Evolutionary conservation across 2,888 invertebrate genomes (phyloP), one percentile per base, ranked within the genome.

Genomic region (Agrypnus murinus): DNA sequence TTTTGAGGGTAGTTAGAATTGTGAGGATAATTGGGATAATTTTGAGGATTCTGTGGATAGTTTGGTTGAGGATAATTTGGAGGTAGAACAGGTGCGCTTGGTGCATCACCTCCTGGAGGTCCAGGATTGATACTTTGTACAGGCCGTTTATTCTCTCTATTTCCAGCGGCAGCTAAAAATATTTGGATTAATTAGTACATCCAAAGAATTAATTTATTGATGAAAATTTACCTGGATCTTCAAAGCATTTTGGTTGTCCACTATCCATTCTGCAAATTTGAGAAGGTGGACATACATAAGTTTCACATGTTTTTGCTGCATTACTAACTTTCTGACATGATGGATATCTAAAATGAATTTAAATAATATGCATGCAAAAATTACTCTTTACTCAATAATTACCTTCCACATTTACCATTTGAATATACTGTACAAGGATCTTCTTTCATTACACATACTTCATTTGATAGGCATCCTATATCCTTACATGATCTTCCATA

Each of bases 401-500:
- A 86, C 86, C 79, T 78, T 77, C 86, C 86, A 78, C 86, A 86
- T 73, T 85, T 83, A 15, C 62, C 62, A 73, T 87, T 85, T 75
- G 89, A 88, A 12, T 89, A 89, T 77, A 87, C 88, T n/a, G 87
- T 86, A 83, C 94, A 94, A 1, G 92, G 91, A 78, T 93, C 93
- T 79, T 92, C 91, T 0, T 89, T 89, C 81, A 92, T 88, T 67
- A 92, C 89, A 84, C 94, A 94, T 70, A 90, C 89, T 86, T 94
- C 90, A 79, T 87, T 91, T 81, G 89, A 90, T 64, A 89, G 86
- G 81, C 94, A 94, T 58, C 93, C 93, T 79, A 94, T 94, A 81
- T 94, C 94, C 79, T 88, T 89, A 83, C 94, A 94, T 17, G 90
- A 88, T 75, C 94, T 89, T 69, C 94, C 94, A 83, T 93, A 94